Evolutionary conservation across 2,797 vertebrate genomes (phyloP), one percentile per base, ranked within the genome.

Genomic region (Silurus lanzhouensis): DNA sequence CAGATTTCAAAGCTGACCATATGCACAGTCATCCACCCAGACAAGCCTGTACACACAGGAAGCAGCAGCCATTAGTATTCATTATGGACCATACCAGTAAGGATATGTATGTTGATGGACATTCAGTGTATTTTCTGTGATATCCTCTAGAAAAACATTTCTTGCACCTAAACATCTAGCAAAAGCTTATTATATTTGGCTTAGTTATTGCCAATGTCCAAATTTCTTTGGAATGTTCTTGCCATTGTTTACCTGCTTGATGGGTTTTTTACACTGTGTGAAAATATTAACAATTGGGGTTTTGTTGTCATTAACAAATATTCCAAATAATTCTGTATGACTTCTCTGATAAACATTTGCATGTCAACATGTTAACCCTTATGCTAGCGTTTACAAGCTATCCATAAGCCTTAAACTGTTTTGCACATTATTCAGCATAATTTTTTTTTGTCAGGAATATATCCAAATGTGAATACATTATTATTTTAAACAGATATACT

Each of bases 41-140:
- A 74, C 19, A 55, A 81, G 12, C 76, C 27, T 25, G 38, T 48
- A 44, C 82, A 81, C 64, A 77, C 78, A 87, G 86, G 86, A 87
- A 84, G 68, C 68, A 81, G 70, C 3, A 2, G 19, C 44, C 25
- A 60, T 77, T 61, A 81, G 38, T 82, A 82, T 84, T 64, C 78
- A 82, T 87, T 82, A 87, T 82, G 46, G 61, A 63, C 9, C 64
- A 25, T 12, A 52, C 13, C n/a, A 60, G 58, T 82, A 74, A 67
- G 6, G 57, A 74, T 19, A 75, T 72, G 25, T 17, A 44, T 55
- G 38, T 52, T 61, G 61, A 85, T 71, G 38, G 55, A 71, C 22
- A 75, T 14, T 48, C 25, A 55, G 46, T 78, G 27, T n/a, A 25
- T 64, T 84, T 79, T 52, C 68, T 72, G 6, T 15, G 63, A 20